Evolutionary conservation across 2,888 invertebrate species (phyloP).

Genomic region (Thymelicus sylvestris): DNA sequence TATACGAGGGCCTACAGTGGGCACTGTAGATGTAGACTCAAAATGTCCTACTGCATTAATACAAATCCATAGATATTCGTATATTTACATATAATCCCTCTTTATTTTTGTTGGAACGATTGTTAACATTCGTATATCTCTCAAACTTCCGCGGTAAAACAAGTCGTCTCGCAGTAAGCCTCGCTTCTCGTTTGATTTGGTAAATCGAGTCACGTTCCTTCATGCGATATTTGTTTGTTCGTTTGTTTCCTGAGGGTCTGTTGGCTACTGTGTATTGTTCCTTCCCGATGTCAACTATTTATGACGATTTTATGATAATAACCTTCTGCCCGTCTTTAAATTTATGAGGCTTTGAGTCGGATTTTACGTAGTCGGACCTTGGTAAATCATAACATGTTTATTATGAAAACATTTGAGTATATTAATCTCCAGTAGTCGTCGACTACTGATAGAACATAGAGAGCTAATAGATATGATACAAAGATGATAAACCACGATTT

Average conservation of each 20-base stretch:
- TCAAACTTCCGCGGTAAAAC: slow-evolving; percentile 22
- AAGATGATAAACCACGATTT: background rate
- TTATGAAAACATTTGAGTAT: slow-evolving; percentile 2
- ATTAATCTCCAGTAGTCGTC: background rate
- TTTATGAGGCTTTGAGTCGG: slow-evolving; percentile 66
- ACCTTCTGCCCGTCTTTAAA: slow-evolving; percentile 61
- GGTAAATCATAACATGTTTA: slow-evolving; percentile 28
- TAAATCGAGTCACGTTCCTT: slow-evolving; percentile 79
- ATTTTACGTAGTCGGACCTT: slow-evolving; percentile 23
- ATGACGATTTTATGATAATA: slow-evolving; percentile 69
- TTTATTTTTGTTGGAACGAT: background rate
- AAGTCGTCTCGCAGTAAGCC: slow-evolving; percentile 55
- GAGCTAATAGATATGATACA: background rate
- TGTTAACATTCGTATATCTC: slow-evolving; percentile 7
- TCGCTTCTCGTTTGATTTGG: slow-evolving; percentile 79
- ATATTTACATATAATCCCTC: slow-evolving; percentile 5
- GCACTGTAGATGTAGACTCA: background rate
- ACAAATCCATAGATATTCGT: background rate
- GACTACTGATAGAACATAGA: background rate
- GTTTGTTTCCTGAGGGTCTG: slow-evolving; percentile 54
- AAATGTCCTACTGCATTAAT: background rate
- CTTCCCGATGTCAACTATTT: slow-evolving; percentile 67
- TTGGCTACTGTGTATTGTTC: slow-evolving; percentile 68
- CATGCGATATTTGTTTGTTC: slow-evolving; percentile 65
- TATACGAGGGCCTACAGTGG: too few relatives aligned